Percentiles rank a stretch among this genome's conserved stretches.
These are phyloP conservation scores for Phrynocephalus forsythii DNA, from an alignment of 2,797 vertebrate genomes.

Conservation along the genomic window DNA sequence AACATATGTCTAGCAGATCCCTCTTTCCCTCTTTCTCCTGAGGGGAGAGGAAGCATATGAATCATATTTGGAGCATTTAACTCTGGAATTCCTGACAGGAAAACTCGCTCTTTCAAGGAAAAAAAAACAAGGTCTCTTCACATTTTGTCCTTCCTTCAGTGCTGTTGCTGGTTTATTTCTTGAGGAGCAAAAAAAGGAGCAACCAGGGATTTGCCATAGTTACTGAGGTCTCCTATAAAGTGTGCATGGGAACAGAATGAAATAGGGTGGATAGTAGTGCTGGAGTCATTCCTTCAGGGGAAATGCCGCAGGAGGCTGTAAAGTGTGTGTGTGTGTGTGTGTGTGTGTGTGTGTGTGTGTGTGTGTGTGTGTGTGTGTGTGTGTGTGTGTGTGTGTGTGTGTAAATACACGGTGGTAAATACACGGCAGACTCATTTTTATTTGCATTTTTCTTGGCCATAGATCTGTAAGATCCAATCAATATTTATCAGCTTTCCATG, in stretches of 20 bases:
- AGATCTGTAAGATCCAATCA: no score
- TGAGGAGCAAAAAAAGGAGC: not conserved
- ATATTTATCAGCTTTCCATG: no score
- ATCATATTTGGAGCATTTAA: slow-evolving; percentile 77
- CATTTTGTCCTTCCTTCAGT: slow-evolving; percentile 16
- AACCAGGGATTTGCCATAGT: not conserved
- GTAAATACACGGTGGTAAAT: no score
- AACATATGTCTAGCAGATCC: slow-evolving; percentile 81
- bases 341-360: no score
- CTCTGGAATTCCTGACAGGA: slow-evolving; percentile 79
- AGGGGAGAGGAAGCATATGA: slow-evolving; percentile 62
- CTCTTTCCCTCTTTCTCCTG: slow-evolving; percentile 46
- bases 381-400: no score
- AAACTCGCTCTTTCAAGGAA: slow-evolving; percentile 76
- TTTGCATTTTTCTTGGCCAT: no score
- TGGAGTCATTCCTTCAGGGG: no score
- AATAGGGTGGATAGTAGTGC: no score
- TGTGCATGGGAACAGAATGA: not conserved
- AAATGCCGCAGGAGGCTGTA: no score
- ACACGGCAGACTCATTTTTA: no score
- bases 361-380: no score
- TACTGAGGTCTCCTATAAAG: not conserved
- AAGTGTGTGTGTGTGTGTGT: no score
- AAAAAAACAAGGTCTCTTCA: slow-evolving; percentile 61
- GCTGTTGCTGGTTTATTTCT: not conserved